Conservation (phyloP, 2,888 invertebrate genomes). For the Abrostola triplasia region DNA sequence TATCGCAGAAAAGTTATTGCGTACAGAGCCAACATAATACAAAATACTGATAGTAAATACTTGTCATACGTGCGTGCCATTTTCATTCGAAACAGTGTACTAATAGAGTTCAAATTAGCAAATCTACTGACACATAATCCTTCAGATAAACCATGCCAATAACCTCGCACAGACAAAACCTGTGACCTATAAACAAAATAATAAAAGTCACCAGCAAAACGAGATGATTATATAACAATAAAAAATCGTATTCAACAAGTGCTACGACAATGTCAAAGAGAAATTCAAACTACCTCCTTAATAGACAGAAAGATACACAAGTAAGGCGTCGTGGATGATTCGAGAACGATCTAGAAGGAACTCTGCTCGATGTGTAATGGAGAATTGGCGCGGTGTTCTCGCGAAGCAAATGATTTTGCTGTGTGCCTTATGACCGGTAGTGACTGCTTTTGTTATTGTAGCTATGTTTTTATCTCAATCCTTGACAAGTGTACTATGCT, state of each 20-base stretch:
- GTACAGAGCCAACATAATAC: background rate
- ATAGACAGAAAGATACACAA: slow-evolving; percentile 87
- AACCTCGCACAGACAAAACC: slow-evolving; percentile 50
- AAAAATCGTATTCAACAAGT: slow-evolving; percentile 62
- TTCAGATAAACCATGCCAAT: slow-evolving; percentile 36
- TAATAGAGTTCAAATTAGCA: slow-evolving; percentile 1
- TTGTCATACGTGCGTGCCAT: background rate
- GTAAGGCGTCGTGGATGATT: slow-evolving; percentile 86
- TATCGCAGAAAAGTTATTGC: no score
- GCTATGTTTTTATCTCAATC: background rate
- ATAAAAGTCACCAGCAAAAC: slow-evolving; percentile 60
- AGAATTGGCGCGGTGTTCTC: slow-evolving; percentile 38
- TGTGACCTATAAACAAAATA: slow-evolving; percentile 49
- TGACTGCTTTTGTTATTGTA: slow-evolving; percentile 1
- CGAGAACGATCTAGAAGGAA: slow-evolving; percentile 78
- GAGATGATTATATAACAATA: slow-evolving; percentile 59
- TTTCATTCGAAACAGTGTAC: background rate
- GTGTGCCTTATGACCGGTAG: slow-evolving; percentile 35
- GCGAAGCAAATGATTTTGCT: slow-evolving; percentile 42
- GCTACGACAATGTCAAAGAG: slow-evolving; percentile 81
- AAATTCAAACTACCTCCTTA: slow-evolving; percentile 80
- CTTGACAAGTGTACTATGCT: no score
- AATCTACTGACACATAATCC: slow-evolving; percentile 23
- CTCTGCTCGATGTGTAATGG: slow-evolving; percentile 60
- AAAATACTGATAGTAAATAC: background rate